Percentiles rank a stretch among this genome's conserved stretches.
Evolutionary conservation across 92 coral and sea anemone species (phyloP).

Genomic region (Parazoanthus swiftii): DNA sequence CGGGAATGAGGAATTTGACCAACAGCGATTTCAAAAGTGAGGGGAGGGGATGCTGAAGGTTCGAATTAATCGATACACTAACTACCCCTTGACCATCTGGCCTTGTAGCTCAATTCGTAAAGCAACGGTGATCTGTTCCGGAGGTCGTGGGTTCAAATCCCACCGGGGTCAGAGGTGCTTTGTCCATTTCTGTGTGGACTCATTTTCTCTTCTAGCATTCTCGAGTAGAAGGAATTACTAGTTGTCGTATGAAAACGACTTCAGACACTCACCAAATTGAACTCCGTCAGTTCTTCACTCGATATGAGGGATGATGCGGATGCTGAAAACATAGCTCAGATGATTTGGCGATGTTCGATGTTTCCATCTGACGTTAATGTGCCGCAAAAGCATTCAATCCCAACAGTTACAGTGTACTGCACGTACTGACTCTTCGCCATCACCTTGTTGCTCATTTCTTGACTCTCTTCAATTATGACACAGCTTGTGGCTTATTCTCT

Average conservation of each 20-base stretch:
- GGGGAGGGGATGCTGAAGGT: too few relatives aligned
- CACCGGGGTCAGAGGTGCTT: too few relatives aligned
- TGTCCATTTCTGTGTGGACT: too few relatives aligned
- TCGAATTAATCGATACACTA: too few relatives aligned
- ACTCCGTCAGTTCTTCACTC: constrained; percentile 6
- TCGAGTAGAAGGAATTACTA: not conserved
- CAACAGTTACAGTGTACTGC: not conserved
- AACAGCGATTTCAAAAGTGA: too few relatives aligned
- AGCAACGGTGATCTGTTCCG: too few relatives aligned
- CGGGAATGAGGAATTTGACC: too few relatives aligned
- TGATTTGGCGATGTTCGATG: not conserved
- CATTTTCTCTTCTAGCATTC: too few relatives aligned
- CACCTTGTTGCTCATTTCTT: not conserved
- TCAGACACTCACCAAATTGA: constrained; percentile 19
- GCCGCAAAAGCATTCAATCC: not conserved
- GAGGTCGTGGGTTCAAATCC: too few relatives aligned
- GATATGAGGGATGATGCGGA: not conserved
- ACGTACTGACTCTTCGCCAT: not conserved
- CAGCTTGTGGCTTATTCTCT: not conserved
- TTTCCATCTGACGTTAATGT: not conserved
- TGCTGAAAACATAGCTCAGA: not conserved
- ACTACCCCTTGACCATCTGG: too few relatives aligned
- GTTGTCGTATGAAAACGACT: not conserved
- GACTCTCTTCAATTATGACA: not conserved
- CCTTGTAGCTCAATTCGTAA: too few relatives aligned